phyloP scores from a whole-genome alignment of 2,113 vertebrate species.

The Ivindomyrus marchei region DNA sequence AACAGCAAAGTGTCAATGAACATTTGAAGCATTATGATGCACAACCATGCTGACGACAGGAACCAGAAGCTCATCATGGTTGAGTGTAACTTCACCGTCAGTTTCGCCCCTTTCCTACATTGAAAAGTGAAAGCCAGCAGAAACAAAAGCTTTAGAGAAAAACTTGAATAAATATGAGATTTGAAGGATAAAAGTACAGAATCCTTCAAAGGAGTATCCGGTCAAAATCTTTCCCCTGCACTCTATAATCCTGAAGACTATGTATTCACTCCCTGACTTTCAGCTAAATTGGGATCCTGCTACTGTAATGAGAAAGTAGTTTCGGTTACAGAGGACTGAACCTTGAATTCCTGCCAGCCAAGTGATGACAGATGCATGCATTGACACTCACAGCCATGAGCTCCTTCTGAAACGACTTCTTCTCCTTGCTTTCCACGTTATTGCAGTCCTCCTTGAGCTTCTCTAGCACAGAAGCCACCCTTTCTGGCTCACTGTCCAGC shows the following conservation, averaged over 20 bases:
- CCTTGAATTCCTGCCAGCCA: not conserved
- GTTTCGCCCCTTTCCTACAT: not conserved
- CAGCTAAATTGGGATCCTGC: slow-evolving; percentile 28
- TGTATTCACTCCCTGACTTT: slow-evolving; percentile 23
- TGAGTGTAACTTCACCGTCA: not conserved
- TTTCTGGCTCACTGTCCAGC: slow-evolving; percentile 83
- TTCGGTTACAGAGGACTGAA: not conserved
- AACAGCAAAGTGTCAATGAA: not conserved
- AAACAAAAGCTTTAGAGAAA: not conserved
- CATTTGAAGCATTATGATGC: not conserved
- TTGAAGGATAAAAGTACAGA: not conserved
- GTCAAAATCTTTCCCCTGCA: not conserved
- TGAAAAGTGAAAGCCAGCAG: not conserved
- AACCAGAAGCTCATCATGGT: not conserved
- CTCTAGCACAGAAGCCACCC: slow-evolving; percentile 87
- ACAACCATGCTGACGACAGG: not conserved
- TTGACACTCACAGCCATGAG: slow-evolving; percentile 43
- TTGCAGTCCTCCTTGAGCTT: slow-evolving; percentile 96
- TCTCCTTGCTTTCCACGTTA: slow-evolving; percentile 76
- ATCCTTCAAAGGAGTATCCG: not conserved
- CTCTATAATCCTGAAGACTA: slow-evolving; percentile 15
- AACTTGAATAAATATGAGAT: not conserved
- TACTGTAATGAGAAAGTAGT: slow-evolving; percentile 18
- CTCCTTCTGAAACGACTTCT: slow-evolving; percentile 95
- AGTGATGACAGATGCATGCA: not conserved